Evolutionary conservation across 2,113 vertebrate species (phyloP), one percentile per base, ranked within the genome.

Genomic region (Madoqua kirkii): DNA sequence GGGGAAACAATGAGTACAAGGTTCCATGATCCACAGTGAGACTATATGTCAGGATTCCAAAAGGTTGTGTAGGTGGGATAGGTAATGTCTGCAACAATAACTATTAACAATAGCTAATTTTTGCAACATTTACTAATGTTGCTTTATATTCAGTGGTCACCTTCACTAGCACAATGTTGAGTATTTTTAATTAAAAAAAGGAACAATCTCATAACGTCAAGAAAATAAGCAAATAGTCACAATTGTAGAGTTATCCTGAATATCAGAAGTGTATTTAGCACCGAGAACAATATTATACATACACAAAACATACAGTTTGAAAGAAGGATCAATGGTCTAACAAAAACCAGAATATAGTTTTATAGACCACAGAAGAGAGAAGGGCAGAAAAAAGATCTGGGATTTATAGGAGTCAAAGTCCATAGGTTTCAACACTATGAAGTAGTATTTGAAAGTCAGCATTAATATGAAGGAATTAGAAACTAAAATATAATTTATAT

Each of bases 181-280:
- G 36, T 86, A 89, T 95, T 97, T 98, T 98, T 97, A 96, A 96
- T 96, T 90, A 33, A 67, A 94, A 94, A 93, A 95, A 84, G 50
- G 92, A 93, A 96, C 64, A 96, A 62, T 95, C 89, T 93, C 57
- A 64, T 87, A 98, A 96, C 23, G 89, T 97, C n/a, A 74, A 92
- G 81, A 97, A 96, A 94, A 92, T 87, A 96, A 97, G 85, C 87
- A 45, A 91, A 83, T 52, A 93, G 71, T 96, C 91, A 96, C 64
- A 98, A 95, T 83, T 92, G 78, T 96, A 87, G 62, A 98, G 87
- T 92, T 92, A 97, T 97, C 81, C 89, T 97, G 92, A 97, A 87
- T 91, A 92, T 95, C 82, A 98, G 95, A 97, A 95, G 87, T 97
- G 36, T 97, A 98, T 96, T 98, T 97, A 98, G 97, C 97, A 98